Evolutionary conservation across 2,113 vertebrate species (phyloP).

Genomic region (Rhabdomys dilectus): DNA sequence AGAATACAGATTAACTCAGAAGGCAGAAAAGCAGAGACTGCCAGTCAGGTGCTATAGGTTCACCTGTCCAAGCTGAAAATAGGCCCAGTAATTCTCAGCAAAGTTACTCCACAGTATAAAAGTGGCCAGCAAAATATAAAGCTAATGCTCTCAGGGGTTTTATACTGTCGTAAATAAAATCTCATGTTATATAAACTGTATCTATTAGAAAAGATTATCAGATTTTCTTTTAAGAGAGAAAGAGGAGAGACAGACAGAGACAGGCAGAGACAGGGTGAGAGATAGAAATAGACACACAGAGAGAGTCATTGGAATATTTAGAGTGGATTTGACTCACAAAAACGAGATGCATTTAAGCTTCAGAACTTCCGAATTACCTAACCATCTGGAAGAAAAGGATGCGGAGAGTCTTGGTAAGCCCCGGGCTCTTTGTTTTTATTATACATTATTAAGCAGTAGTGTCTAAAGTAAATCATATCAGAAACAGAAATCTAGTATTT

Average conservation of each 20-base stretch:
- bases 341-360: neutral
- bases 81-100: neutral
- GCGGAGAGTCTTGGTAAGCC: neutral
- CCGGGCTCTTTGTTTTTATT: neutral
- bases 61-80: neutral
- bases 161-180: neutral
- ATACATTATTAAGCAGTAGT: neutral
- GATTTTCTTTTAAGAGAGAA: neutral
- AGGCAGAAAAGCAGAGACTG: neutral
- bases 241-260: neutral
- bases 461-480: neutral
- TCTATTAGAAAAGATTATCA: neutral
- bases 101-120: neutral
- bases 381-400: no score
- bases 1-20: neutral
- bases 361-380: neutral
- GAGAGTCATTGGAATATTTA: neutral
- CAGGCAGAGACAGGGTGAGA: neutral
- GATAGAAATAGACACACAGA: neutral
- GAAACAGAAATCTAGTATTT: neutral
- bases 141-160: neutral
- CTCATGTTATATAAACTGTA: neutral
- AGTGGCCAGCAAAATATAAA: neutral
- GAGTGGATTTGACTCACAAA: neutral
- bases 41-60: neutral